A percentile compares a stretch with the other conserved stretches of the same genome.
Conservation (phyloP, 2,797 vertebrate species). For the Pantherophis alleghaniensis region DNA sequence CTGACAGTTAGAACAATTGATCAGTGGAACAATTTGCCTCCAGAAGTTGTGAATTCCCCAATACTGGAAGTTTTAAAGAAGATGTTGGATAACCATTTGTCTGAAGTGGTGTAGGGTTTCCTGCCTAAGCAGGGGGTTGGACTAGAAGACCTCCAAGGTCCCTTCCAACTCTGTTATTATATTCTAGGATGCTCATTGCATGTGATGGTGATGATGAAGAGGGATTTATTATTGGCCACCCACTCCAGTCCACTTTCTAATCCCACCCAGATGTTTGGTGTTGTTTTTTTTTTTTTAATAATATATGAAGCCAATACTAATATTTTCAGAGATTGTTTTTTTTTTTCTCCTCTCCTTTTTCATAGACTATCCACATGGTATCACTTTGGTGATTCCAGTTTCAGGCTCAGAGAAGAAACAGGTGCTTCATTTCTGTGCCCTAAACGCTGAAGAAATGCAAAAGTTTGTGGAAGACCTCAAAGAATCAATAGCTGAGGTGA, state of each 20-base stretch:
- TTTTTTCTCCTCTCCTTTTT: conserved; percentile 38
- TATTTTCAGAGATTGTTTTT: neutral
- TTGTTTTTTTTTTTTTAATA: too few species aligned
- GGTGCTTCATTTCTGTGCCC: conserved; percentile 93
- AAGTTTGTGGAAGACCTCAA: conserved; percentile 97
- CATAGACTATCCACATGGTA: conserved; percentile 92
- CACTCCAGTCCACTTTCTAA: neutral
- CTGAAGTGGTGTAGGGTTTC: too few species aligned
- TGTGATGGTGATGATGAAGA: neutral
- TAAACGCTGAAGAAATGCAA: conserved; percentile 92
- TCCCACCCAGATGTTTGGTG: neutral
- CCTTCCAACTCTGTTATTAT: too few species aligned
- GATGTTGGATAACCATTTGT: too few species aligned
- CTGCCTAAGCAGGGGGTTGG: too few species aligned
- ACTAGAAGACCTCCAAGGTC: too few species aligned
- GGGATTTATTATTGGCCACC: neutral
- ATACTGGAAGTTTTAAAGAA: too few species aligned
- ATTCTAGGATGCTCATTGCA: neutral
- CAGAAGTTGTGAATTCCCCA: too few species aligned
- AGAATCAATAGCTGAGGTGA: conserved; percentile 95
- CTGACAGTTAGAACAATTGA: too few species aligned
- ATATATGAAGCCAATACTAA: neutral
- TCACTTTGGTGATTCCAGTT: conserved; percentile 93
- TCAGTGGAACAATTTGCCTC: too few species aligned
- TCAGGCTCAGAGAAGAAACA: conserved; percentile 97